A percentile compares a stretch with the other conserved stretches of the same genome.
These are phyloP conservation scores for Morinoia aosen DNA, from an alignment of 2,888 invertebrate genomes.

Conservation along the genomic window DNA sequence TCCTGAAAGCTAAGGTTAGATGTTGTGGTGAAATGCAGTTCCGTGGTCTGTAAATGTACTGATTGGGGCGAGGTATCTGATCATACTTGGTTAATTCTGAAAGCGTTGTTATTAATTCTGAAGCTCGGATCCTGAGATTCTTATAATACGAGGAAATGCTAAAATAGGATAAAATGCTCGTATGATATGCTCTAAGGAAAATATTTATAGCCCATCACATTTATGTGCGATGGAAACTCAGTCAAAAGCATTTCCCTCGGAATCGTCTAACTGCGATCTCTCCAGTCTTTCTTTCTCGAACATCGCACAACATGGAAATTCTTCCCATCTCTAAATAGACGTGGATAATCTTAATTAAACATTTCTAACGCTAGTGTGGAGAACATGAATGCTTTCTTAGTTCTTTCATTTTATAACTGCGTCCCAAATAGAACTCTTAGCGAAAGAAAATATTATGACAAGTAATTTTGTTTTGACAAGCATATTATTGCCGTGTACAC, in stretches of 20 bases:
- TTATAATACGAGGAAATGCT: no score
- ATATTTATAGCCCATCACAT: neutral
- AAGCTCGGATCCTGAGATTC: no score
- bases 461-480: neutral
- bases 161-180: no score
- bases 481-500: no score
- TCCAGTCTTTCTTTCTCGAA: neutral
- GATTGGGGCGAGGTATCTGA: neutral
- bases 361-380: neutral
- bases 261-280: neutral
- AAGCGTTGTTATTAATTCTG: neutral
- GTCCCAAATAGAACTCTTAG: neutral
- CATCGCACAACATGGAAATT: neutral
- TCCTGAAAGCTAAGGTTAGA: no score
- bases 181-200: neutral
- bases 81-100: neutral
- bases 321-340: neutral
- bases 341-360: neutral
- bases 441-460: neutral
- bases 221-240: neutral
- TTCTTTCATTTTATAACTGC: neutral
- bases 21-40: neutral
- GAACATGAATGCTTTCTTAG: neutral
- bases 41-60: neutral
- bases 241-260: neutral